A percentile compares a stretch with the other conserved stretches of the same genome.
phyloP scores from a whole-genome alignment of 2,888 invertebrate species.

The Standfussiana lucernea region DNA sequence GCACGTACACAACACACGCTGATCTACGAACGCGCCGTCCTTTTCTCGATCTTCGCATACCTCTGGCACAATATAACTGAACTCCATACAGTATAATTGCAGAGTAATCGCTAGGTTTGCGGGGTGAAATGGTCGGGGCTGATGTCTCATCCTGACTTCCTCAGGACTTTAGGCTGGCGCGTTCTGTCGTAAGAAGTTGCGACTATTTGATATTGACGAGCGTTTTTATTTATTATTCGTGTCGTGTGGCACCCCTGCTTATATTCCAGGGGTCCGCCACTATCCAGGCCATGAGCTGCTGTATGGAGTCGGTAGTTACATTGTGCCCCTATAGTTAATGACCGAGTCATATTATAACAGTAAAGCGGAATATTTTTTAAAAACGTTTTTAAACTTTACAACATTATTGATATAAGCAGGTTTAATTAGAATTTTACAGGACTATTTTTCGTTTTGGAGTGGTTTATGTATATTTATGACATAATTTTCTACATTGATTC shows the following conservation, averaged over 20 bases:
- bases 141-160: constrained; percentile 19
- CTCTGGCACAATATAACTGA: constrained; percentile 63
- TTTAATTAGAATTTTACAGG: constrained; percentile 87
- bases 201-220: constrained; percentile 26
- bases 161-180: constrained; percentile 62
- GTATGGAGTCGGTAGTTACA: constrained; percentile 57
- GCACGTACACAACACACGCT: constrained; percentile 95
- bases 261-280: constrained; percentile 25
- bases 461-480: constrained; percentile 84
- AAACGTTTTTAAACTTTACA: constrained; percentile 88
- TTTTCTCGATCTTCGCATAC: constrained; percentile 66
- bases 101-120: constrained; percentile 24
- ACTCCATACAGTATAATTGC: constrained; percentile 53
- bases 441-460: constrained; percentile 86
- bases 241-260: constrained; percentile 24
- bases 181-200: constrained; percentile 54
- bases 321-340: constrained; percentile 72
- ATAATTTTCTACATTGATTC: constrained; percentile 86
- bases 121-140: constrained; percentile 32
- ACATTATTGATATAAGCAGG: constrained; percentile 83
- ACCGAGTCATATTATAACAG: constrained; percentile 84
- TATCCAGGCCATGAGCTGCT: constrained; percentile 23
- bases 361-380: constrained; percentile 89
- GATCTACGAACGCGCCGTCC: constrained; percentile 81
- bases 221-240: constrained; percentile 38